A percentile compares a stretch with the other conserved stretches of the same genome.
Evolutionary conservation across 2,113 vertebrate genomes (phyloP).

Genomic region (Rhizomys pruinosus): DNA sequence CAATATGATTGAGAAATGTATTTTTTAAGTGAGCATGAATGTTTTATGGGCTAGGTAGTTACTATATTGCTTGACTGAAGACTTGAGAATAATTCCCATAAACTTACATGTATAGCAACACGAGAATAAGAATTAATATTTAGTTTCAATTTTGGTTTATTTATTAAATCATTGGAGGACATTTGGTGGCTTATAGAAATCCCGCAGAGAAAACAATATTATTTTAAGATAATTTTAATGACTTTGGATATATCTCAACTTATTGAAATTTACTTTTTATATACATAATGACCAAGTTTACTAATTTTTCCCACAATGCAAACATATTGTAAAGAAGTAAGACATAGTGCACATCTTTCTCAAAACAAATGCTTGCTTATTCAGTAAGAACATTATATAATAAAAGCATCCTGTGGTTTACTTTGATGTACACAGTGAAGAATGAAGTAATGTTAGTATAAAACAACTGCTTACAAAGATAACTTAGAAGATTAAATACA

Average conservation of each 20-base stretch:
- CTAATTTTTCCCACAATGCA: constrained; percentile 25
- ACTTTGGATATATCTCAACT: background rate
- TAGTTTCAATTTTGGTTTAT: constrained; percentile 44
- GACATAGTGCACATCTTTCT: background rate
- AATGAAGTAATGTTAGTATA: background rate
- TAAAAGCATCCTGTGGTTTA: constrained; percentile 3
- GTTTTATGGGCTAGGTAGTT: too few relatives aligned
- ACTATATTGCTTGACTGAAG: constrained; percentile 21
- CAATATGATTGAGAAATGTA: background rate
- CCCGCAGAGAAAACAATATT: background rate
- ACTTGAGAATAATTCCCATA: constrained; percentile 15
- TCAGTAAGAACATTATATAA: background rate
- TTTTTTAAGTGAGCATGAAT: background rate
- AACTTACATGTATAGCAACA: background rate
- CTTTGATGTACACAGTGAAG: background rate
- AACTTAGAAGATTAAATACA: background rate
- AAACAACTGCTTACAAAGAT: background rate
- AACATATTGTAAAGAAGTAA: background rate
- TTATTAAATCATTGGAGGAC: constrained; percentile 38
- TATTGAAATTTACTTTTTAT: constrained; percentile 34
- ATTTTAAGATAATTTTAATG: constrained; percentile 27
- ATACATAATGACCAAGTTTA: background rate
- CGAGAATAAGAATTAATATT: background rate
- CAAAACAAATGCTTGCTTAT: constrained; percentile 4
- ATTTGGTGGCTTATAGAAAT: background rate